A percentile compares a stretch with the other conserved stretches of the same genome.
Conservation (phyloP, 1,140 invertebrate genomes). For the Hylyphantes graminicola region DNA sequence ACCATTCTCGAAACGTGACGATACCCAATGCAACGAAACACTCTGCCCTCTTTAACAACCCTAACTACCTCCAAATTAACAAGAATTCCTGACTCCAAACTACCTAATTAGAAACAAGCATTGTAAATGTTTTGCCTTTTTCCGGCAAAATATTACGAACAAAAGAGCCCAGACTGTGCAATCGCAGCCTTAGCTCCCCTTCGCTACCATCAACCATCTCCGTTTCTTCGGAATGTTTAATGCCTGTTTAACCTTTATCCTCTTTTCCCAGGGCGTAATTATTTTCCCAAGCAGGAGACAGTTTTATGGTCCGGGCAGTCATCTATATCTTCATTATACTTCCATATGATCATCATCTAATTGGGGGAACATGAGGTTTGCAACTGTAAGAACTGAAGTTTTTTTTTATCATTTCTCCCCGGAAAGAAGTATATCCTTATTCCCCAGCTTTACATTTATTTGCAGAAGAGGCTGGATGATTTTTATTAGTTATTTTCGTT, state of each 20-base stretch:
- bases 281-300: slow-evolving; percentile 41
- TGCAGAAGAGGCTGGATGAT: slow-evolving; percentile 40
- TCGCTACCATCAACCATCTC: slow-evolving; percentile 7
- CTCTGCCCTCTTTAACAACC: background rate
- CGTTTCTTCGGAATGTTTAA: slow-evolving; percentile 40
- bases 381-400: background rate
- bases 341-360: slow-evolving; percentile 54
- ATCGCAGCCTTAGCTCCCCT: slow-evolving; percentile 3
- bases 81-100: slow-evolving; percentile 26
- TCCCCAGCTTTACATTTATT: slow-evolving; percentile 49
- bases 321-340: slow-evolving; percentile 59
- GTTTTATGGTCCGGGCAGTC: slow-evolving; percentile 48
- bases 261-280: slow-evolving; percentile 44
- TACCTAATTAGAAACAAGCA: slow-evolving; percentile 45
- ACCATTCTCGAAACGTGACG: no score
- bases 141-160: slow-evolving; percentile 12
- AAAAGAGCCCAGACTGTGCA: slow-evolving; percentile 8
- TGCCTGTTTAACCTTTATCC: slow-evolving; percentile 39
- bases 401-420: background rate
- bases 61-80: background rate
- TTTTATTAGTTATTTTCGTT: slow-evolving; percentile 58
- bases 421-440: slow-evolving; percentile 13
- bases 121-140: slow-evolving; percentile 15
- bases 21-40: no score
- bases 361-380: slow-evolving; percentile 33